phyloP scores from a whole-genome alignment of 2,797 vertebrate genomes.

The Crocodylus rhombifer region DNA sequence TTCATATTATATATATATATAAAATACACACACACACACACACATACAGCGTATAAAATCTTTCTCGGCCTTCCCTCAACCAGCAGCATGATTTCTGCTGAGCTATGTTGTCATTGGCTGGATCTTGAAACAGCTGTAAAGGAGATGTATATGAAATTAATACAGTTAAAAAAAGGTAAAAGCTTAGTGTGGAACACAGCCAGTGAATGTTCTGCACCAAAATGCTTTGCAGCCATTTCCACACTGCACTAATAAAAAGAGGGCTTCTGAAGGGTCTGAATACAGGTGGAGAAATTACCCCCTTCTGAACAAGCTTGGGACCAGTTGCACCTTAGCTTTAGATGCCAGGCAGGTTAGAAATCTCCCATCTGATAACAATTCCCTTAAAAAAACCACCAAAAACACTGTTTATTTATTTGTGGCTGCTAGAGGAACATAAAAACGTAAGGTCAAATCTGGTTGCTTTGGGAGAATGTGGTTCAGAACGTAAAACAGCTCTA shows the following conservation, averaged over 20 bases:
- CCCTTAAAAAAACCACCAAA: not conserved
- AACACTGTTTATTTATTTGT: not conserved
- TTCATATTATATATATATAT: not conserved
- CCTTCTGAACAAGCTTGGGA: not conserved
- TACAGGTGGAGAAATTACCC: not conserved
- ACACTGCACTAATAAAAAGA: not conserved
- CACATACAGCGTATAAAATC: too few species aligned
- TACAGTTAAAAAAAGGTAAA: not conserved
- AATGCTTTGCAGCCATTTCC: not conserved
- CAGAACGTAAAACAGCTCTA: not conserved
- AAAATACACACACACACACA: not conserved
- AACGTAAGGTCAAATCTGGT: not conserved
- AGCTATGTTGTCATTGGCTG: not conserved
- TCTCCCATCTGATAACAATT: not conserved
- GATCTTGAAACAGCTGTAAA: not conserved
- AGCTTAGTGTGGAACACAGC: not conserved
- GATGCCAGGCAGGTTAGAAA: not conserved
- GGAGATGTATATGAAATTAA: not conserved
- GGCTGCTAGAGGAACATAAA: not conserved
- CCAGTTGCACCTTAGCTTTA: too few species aligned
- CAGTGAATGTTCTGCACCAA: not conserved
- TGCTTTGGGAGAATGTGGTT: too few species aligned
- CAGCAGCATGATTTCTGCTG: not conserved
- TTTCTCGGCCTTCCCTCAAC: not conserved
- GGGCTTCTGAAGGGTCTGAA: not conserved